Percentiles rank a stretch among this genome's conserved stretches.
Conservation (phyloP, 2,113 vertebrate genomes). For the Brachirus orientalis region DNA sequence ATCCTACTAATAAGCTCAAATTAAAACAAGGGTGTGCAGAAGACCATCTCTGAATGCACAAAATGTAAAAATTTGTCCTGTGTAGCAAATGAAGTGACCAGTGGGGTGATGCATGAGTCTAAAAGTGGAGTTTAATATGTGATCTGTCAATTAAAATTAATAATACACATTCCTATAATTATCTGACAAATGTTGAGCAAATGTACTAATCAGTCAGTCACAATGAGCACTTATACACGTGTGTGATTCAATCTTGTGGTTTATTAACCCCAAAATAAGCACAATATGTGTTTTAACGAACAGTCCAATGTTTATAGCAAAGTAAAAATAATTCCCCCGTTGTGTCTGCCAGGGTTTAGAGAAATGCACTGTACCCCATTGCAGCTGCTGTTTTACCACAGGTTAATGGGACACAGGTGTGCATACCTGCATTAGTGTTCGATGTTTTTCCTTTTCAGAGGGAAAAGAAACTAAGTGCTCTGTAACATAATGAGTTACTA, state of each 20-base stretch:
- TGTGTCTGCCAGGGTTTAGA: neutral
- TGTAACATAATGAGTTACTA: conserved; percentile 10
- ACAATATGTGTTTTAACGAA: neutral
- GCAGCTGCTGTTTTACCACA: conserved; percentile 20
- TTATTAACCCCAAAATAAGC: neutral
- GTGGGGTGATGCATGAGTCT: too few species aligned
- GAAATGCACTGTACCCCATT: conserved; percentile 6
- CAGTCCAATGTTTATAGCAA: neutral
- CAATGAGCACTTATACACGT: neutral
- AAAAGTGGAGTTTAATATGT: neutral
- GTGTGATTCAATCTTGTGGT: neutral
- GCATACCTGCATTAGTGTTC: conserved; percentile 43
- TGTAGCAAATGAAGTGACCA: too few species aligned
- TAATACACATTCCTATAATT: too few species aligned
- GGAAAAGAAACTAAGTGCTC: conserved; percentile 12
- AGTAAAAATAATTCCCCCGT: neutral
- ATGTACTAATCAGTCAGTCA: too few species aligned
- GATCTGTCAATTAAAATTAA: neutral
- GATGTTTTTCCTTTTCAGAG: conserved; percentile 25
- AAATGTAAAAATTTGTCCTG: too few species aligned
- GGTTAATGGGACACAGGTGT: conserved; percentile 48
- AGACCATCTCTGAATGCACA: too few species aligned
- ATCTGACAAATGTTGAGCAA: neutral
- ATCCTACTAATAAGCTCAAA: too few species aligned
- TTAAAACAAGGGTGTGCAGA: too few species aligned